These are phyloP conservation scores for Crotalus helleri DNA, from an alignment of 2,113 vertebrate genomes.

Conservation along the genomic window DNA sequence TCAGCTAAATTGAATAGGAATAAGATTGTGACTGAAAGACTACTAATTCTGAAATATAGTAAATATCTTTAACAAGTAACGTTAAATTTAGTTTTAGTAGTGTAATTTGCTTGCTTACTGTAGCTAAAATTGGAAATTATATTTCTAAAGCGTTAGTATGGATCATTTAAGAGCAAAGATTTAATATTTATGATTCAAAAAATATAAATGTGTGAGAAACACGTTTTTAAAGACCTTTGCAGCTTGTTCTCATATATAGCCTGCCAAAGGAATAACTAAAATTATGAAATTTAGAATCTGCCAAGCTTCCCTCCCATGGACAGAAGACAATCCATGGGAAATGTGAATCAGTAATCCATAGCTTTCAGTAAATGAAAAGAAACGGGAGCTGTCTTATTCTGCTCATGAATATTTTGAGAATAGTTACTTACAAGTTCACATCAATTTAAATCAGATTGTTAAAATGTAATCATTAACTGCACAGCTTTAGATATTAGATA, in stretches of 20 bases:
- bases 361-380: constrained; percentile 1
- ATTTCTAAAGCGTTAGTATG: background rate
- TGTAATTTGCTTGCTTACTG: background rate
- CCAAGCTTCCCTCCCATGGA: background rate
- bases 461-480: background rate
- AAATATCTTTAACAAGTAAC: background rate
- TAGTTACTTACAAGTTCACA: background rate
- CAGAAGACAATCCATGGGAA: background rate
- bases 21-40: background rate
- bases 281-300: background rate
- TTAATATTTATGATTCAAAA: background rate
- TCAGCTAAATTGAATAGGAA: background rate
- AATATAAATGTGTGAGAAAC: background rate
- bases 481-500: background rate
- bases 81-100: background rate
- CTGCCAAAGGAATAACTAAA: background rate
- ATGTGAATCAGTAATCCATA: background rate
- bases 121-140: background rate
- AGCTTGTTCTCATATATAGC: background rate
- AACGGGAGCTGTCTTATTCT: background rate
- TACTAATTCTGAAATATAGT: background rate
- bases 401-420: background rate
- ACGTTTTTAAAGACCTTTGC: background rate
- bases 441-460: background rate
- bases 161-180: background rate